Conservation (phyloP, 1,140 invertebrate species). For the Onthophagus taurus region DNA sequence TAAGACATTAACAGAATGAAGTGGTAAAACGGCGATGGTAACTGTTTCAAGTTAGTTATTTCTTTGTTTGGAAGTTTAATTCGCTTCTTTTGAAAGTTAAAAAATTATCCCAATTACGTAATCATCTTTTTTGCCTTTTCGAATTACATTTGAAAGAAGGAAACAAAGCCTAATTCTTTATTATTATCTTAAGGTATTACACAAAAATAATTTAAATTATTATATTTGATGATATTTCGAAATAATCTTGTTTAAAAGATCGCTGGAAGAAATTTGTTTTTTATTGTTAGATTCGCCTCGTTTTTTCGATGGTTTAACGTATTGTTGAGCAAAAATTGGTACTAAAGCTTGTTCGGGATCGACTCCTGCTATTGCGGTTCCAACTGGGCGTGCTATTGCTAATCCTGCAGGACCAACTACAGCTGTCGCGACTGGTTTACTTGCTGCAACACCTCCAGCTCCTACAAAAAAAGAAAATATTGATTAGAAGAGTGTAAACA, state of each 20-base stretch:
- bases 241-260: conserved; percentile 33
- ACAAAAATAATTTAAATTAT: no score
- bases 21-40: no score
- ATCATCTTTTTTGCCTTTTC: no score
- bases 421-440: conserved; percentile 55
- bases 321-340: conserved; percentile 28
- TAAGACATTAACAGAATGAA: no score
- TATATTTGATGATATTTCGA: conserved; percentile 32
- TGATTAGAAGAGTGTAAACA: no score
- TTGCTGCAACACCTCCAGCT: conserved; percentile 56
- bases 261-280: conserved; percentile 21
- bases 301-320: conserved; percentile 20
- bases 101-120: no score
- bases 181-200: no score
- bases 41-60: no score
- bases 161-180: no score
- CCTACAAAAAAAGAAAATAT: conserved; percentile 31
- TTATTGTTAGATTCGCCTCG: conserved; percentile 12
- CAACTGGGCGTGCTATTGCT: conserved; percentile 55
- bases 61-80: no score
- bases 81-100: no score
- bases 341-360: conserved; percentile 41
- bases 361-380: conserved; percentile 59
- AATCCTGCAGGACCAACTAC: conserved; percentile 55
- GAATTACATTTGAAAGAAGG: no score